phyloP scores from a whole-genome alignment of 2,888 invertebrate species.

The Pseudococcus longispinus region DNA sequence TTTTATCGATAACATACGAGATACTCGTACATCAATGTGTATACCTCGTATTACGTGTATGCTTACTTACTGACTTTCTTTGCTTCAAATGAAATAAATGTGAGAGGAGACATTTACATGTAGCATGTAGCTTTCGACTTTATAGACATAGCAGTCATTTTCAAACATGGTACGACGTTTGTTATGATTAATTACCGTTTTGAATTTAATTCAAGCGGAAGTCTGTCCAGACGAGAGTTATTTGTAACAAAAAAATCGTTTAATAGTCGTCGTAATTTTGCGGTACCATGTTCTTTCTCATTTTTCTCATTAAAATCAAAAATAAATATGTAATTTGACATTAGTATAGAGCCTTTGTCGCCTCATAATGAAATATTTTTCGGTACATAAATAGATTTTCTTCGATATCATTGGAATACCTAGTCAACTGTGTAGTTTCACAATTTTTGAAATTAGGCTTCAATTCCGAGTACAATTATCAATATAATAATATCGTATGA shows the following conservation, averaged over 20 bases:
- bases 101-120: neutral
- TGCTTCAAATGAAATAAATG: neutral
- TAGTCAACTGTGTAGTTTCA: neutral
- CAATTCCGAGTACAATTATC: too few species aligned
- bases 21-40: too few species aligned
- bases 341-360: neutral
- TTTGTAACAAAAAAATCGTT: neutral
- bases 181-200: constrained; percentile 8
- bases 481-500: too few species aligned
- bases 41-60: too few species aligned
- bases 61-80: too few species aligned
- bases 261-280: neutral
- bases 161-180: neutral
- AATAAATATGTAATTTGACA: neutral
- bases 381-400: neutral
- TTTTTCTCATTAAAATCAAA: neutral
- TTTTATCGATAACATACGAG: too few species aligned
- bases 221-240: constrained; percentile 7
- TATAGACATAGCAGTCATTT: neutral
- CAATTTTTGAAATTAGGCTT: neutral
- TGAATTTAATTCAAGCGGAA: neutral
- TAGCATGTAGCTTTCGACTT: neutral
- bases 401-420: neutral
- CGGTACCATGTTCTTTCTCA: neutral
- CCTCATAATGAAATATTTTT: neutral